Evolutionary conservation across 1,140 invertebrate species (phyloP).

Genomic region (Globodera ellingtonae): DNA sequence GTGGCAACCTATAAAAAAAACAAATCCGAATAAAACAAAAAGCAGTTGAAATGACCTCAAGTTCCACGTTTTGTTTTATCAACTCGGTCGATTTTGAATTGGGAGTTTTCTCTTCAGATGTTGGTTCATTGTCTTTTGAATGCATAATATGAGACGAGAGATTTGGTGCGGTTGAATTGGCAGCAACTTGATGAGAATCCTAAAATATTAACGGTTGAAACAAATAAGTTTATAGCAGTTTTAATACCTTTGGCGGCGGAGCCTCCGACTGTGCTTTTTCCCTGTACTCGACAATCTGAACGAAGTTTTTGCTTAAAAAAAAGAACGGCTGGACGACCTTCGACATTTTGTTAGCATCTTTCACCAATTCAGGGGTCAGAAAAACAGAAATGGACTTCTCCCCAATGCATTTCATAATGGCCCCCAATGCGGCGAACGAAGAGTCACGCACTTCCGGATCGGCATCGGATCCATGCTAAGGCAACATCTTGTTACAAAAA

Average conservation of each 20-base stretch:
- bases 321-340: constrained; percentile 72
- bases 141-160: neutral
- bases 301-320: neutral
- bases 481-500: neutral
- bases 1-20: constrained; percentile 12
- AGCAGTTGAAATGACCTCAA: too few relatives aligned
- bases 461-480: constrained; percentile 38
- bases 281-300: constrained; percentile 29
- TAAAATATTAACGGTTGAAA: constrained; percentile 28
- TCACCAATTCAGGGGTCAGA: constrained; percentile 77
- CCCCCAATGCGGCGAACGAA: constrained; percentile 80
- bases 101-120: constrained; percentile 17
- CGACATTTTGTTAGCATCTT: constrained; percentile 82
- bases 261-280: constrained; percentile 48
- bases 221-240: neutral
- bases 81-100: constrained; percentile 8
- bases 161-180: neutral
- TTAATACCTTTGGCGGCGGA: constrained; percentile 34
- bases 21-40: constrained; percentile 4
- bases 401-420: constrained; percentile 88
- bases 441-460: constrained; percentile 67
- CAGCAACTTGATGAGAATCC: constrained; percentile 6
- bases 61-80: neutral
- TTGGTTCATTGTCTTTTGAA: constrained; percentile 30
- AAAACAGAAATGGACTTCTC: constrained; percentile 86